Percentiles rank a stretch among this genome's conserved stretches.
Conservation (phyloP, 2,113 vertebrate genomes). For the Equus przewalskii region DNA sequence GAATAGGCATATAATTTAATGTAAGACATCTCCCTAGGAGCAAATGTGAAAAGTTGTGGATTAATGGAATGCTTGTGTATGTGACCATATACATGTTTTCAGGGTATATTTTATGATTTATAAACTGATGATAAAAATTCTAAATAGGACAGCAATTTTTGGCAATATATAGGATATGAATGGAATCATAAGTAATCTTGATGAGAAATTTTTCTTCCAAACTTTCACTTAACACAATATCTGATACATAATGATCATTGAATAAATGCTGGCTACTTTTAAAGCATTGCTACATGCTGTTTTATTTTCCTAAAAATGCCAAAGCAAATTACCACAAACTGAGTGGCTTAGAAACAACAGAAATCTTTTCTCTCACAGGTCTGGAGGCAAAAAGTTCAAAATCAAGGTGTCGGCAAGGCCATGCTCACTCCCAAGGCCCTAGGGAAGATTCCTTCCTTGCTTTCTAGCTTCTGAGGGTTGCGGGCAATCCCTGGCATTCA, state of each 20-base stretch:
- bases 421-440: not conserved
- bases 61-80: not conserved
- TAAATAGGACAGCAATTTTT: not conserved
- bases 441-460: not conserved
- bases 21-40: not conserved
- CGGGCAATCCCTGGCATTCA: not conserved
- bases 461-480: not conserved
- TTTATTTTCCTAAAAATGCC: not conserved
- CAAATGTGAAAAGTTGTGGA: constrained; percentile 6
- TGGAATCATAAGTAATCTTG: not conserved
- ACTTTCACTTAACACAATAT: not conserved
- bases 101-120: constrained; percentile 14
- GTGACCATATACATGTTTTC: not conserved
- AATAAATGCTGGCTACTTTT: not conserved
- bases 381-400: not conserved
- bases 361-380: not conserved
- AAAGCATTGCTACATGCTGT: not conserved
- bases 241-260: not conserved
- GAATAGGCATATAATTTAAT: not conserved
- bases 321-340: not conserved
- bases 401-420: not conserved
- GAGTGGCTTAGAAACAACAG: not conserved
- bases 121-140: not conserved
- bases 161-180: not conserved
- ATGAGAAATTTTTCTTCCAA: not conserved